These are phyloP conservation scores for Ormia ochracea DNA, from an alignment of 2,888 invertebrate genomes.

Conservation along the genomic window DNA sequence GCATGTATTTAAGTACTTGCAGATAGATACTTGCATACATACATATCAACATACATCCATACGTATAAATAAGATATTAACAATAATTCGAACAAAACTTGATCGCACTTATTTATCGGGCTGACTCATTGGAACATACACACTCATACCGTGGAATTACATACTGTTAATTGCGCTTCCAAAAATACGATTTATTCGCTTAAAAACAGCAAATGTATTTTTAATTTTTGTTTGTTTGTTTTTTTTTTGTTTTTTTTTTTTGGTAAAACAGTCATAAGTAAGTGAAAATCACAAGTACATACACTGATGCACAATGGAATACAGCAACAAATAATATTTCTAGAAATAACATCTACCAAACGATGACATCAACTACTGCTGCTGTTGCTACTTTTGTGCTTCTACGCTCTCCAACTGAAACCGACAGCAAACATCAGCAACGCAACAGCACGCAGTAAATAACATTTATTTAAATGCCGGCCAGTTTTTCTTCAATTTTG, in stretches of 20 bases:
- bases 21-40: background rate
- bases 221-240: background rate
- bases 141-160: background rate
- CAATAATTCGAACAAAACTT: slow-evolving; percentile 34
- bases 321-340: slow-evolving; percentile 48
- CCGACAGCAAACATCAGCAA: slow-evolving; percentile 28
- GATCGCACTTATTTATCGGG: slow-evolving; percentile 41
- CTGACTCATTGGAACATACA: slow-evolving; percentile 31
- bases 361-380: slow-evolving; percentile 60
- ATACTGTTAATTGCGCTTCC: background rate
- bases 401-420: slow-evolving; percentile 21
- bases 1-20: background rate
- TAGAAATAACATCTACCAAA: slow-evolving; percentile 56
- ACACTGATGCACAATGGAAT: background rate
- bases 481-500: slow-evolving; percentile 21
- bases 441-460: slow-evolving; percentile 52
- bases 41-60: background rate
- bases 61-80: background rate
- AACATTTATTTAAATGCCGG: slow-evolving; percentile 57
- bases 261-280: slow-evolving; percentile 37
- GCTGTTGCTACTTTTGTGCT: slow-evolving; percentile 14
- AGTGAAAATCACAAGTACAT: slow-evolving; percentile 31
- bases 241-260: background rate
- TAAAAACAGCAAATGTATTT: background rate
- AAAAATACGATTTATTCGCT: slow-evolving; percentile 27